Conservation (phyloP, 2,113 vertebrate species). For the Columba janthina region DNA sequence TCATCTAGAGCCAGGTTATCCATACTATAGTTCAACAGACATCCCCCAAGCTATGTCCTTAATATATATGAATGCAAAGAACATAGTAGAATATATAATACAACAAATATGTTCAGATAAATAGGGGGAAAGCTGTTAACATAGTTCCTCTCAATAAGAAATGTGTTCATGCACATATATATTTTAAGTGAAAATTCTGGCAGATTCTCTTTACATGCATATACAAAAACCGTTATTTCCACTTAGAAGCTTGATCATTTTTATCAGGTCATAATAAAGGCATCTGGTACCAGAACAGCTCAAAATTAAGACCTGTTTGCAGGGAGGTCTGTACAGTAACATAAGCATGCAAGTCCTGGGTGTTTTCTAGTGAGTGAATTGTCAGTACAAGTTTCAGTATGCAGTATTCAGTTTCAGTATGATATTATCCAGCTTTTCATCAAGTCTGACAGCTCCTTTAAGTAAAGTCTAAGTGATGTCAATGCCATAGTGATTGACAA, state of each 20-base stretch:
- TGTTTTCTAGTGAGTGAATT: constrained; percentile 37
- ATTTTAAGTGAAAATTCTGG: constrained; percentile 40
- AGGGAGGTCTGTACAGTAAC: neutral
- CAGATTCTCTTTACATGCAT: constrained; percentile 45
- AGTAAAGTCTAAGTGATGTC: neutral
- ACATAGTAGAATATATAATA: constrained; percentile 54
- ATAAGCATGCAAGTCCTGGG: neutral
- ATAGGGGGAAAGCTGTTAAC: constrained; percentile 17
- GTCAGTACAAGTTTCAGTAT: constrained; percentile 2
- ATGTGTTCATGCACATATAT: neutral
- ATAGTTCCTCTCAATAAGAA: constrained; percentile 29
- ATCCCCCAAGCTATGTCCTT: constrained; percentile 60
- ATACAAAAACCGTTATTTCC: constrained; percentile 34
- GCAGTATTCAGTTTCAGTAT: neutral
- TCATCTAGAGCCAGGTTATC: constrained; percentile 65
- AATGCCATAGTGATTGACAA: neutral
- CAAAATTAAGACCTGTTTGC: constrained; percentile 44
- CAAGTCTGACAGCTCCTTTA: neutral
- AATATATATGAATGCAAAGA: constrained; percentile 55
- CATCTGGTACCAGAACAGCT: constrained; percentile 20
- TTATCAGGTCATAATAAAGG: constrained; percentile 53
- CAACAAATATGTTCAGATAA: constrained; percentile 54
- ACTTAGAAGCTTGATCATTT: constrained; percentile 47
- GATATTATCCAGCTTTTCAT: neutral
- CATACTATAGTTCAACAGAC: constrained; percentile 45